Conservation (phyloP, 2,797 vertebrate genomes). For the Huso huso region DNA sequence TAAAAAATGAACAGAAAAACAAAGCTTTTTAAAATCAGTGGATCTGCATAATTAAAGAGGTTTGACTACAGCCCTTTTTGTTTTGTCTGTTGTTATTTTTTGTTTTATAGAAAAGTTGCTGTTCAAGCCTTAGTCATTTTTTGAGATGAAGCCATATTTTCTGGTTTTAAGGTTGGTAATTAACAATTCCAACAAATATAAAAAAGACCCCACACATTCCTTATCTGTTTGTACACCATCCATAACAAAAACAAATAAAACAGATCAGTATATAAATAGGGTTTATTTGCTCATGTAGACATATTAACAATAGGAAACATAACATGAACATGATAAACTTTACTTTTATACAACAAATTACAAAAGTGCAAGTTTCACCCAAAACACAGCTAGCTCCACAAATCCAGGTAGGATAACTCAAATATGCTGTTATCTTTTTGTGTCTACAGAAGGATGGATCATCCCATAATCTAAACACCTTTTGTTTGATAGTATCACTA, state of each 20-base stretch:
- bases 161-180: too few species aligned
- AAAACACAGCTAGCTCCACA: background rate
- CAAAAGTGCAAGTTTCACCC: background rate
- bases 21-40: too few species aligned
- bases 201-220: background rate
- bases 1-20: conserved; percentile 1
- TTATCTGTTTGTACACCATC: background rate
- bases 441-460: background rate
- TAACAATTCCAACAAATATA: background rate
- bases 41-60: too few species aligned
- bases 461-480: background rate
- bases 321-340: background rate
- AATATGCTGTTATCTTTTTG: background rate
- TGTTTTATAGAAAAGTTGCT: too few species aligned
- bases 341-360: background rate
- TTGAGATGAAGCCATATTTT: too few species aligned
- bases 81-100: too few species aligned
- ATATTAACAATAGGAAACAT: background rate
- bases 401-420: background rate
- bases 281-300: background rate
- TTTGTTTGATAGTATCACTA: conserved; percentile 1
- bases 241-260: too few species aligned
- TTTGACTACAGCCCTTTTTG: too few species aligned
- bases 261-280: background rate
- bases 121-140: too few species aligned